Evolutionary conservation across 1,140 invertebrate species (phyloP), one percentile per base, ranked within the genome.

Genomic region (Brachionus rotundiformis): DNA sequence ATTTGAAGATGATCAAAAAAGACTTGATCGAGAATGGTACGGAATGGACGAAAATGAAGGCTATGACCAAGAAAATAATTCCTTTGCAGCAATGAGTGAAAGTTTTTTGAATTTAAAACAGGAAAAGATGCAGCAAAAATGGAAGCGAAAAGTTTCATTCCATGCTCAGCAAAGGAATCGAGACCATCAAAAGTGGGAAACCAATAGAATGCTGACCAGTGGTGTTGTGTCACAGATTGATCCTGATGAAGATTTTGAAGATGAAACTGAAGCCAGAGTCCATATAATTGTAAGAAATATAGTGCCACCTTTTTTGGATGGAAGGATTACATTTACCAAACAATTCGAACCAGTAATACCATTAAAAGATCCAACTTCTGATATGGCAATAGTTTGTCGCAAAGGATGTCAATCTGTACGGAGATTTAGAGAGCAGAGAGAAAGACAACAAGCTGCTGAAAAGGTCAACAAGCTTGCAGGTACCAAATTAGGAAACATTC

Each of bases 401-500:
- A 99, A 99, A 90, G 98, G 97, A 6, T 86, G 94, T 3, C 91
- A 92, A 1, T 88, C 95, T 23, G 98, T 99, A 0, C 90, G 94
- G 77, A 91, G 92, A 0, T 95, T 93, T 86, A 90, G 98, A 63
- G 97, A 99, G 86, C 94, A 98, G 86, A 98, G 98, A 85, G 98
- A 99, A 87, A 89, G 95, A 29, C 91, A 92, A 54, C 96, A 95
- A 87, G 95, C 96, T 0, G 96, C 98, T 85, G 96, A 97, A 86
- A 99, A 99, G 87, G 95, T 99, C 86, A 99, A 96, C 96, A 95
- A 99, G 87, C 87, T 99, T 39, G 95, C 95, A 41, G 97, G 98
- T 33, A 98, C 95, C 1, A 94, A 94, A 85, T 90, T 99, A 61
- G 95, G 95, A 85, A 96, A 99, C 84, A 95, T 99, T 19, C 96